Percentiles rank a stretch among this genome's conserved stretches.
These are phyloP conservation scores for Acrobasis suavella DNA, from an alignment of 2,888 invertebrate genomes.

Conservation along the genomic window DNA sequence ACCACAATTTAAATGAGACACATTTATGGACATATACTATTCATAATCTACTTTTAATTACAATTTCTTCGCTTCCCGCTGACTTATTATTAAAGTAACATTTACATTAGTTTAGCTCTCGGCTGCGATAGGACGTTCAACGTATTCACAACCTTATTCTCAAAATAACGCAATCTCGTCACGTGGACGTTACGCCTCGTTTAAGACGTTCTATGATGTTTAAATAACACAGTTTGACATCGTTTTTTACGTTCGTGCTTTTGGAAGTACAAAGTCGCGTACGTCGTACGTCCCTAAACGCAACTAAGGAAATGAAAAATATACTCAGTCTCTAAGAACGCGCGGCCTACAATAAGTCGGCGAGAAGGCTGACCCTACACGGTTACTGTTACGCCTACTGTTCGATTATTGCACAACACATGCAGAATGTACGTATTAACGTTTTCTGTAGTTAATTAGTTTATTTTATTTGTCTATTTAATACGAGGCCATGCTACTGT, in stretches of 20 bases:
- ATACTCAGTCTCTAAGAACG: constrained; percentile 63
- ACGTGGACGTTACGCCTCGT: background rate
- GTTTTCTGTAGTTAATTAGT: constrained; percentile 48
- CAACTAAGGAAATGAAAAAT: constrained; percentile 40
- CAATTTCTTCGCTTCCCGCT: constrained; percentile 62
- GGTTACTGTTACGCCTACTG: constrained; percentile 61
- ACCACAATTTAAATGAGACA: constrained; percentile 81
- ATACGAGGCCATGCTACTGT: constrained; percentile 47
- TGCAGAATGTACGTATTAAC: constrained; percentile 75
- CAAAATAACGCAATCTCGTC: background rate
- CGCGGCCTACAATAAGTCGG: constrained; percentile 57
- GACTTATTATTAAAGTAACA: constrained; percentile 56
- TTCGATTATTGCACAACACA: constrained; percentile 79
- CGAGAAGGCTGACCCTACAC: constrained; percentile 62
- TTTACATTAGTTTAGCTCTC: constrained; percentile 36
- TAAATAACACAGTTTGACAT: background rate
- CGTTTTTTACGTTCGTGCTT: background rate
- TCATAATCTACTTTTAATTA: constrained; percentile 67
- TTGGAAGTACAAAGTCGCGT: background rate
- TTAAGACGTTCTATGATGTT: background rate
- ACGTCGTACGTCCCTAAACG: constrained; percentile 32
- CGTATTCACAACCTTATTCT: background rate
- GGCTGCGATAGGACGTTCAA: constrained; percentile 12
- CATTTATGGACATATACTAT: constrained; percentile 80
- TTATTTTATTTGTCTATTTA: constrained; percentile 49